A percentile compares a stretch with the other conserved stretches of the same genome.
Evolutionary conservation across 64 coral and sea anemone genomes (phyloP).

Genomic region (Stichodactyla helianthus): DNA sequence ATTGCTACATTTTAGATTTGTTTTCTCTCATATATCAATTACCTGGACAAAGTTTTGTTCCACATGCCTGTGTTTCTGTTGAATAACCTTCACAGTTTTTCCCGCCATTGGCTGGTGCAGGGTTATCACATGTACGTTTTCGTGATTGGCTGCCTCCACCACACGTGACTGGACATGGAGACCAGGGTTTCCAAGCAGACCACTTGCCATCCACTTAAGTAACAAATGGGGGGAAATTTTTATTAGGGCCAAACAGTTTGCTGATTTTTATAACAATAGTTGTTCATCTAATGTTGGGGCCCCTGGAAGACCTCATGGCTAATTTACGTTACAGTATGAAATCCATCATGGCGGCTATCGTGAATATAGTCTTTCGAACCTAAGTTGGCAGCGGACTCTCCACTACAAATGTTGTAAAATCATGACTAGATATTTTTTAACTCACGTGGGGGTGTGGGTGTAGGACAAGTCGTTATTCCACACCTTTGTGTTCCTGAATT

Average conservation of each 20-base stretch:
- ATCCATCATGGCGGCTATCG: too few relatives aligned
- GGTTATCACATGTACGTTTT: not conserved
- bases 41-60: not conserved
- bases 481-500: slow-evolving; percentile 14
- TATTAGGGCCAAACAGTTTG: too few relatives aligned
- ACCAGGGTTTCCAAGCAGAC: too few relatives aligned
- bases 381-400: too few relatives aligned
- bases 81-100: not conserved
- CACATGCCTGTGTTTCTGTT: not conserved
- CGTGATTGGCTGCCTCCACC: not conserved
- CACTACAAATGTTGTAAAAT: not conserved
- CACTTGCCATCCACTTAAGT: not conserved
- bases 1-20: not conserved
- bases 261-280: not conserved
- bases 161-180: not conserved
- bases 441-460: not conserved
- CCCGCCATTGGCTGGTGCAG: not conserved
- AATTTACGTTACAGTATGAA: too few relatives aligned
- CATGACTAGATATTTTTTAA: not conserved
- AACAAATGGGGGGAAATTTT: too few relatives aligned
- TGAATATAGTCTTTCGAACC: too few relatives aligned
- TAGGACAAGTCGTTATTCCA: not conserved
- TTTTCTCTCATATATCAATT: not conserved
- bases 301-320: too few relatives aligned
- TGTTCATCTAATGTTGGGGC: too few relatives aligned